phyloP scores from a whole-genome alignment of 2,888 invertebrate species.

The Hirudinaria manillensis region DNA sequence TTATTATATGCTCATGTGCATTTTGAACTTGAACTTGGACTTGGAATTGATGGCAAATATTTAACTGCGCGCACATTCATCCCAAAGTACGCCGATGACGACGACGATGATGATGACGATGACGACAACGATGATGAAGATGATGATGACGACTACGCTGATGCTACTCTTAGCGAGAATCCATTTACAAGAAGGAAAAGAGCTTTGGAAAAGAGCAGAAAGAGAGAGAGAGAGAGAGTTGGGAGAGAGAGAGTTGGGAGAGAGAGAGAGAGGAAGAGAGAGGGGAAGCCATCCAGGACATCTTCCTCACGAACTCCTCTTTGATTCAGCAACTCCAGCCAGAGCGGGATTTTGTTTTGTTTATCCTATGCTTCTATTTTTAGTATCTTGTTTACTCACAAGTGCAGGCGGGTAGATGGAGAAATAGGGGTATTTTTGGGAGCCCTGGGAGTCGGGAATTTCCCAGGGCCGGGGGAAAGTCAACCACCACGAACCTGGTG shows the following conservation, averaged over 20 bases:
- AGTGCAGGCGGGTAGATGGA: no score
- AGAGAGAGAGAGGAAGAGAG: not conserved
- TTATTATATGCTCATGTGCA: no score
- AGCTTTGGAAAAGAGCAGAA: not conserved
- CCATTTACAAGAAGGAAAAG: not conserved
- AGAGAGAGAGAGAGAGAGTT: conserved; percentile 1
- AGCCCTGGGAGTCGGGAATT: no score
- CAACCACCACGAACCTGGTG: conserved; percentile 6
- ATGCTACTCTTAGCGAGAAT: not conserved
- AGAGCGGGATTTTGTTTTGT: not conserved
- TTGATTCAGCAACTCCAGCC: not conserved
- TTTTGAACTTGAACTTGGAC: not conserved
- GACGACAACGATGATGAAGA: not conserved
- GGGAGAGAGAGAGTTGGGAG: not conserved
- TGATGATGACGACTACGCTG: not conserved
- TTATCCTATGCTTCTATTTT: no score
- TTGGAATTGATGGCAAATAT: no score
- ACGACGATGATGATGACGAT: not conserved
- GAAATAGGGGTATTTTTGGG: no score
- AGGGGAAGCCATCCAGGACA: not conserved
- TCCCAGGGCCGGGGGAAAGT: no score
- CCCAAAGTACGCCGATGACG: not conserved
- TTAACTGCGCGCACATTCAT: no score
- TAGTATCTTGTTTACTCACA: no score
- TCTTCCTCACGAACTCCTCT: not conserved